Percentiles rank a stretch among this genome's conserved stretches.
Evolutionary conservation across 1,140 invertebrate genomes (phyloP).

Genomic region (Microplitis demolitor): DNA sequence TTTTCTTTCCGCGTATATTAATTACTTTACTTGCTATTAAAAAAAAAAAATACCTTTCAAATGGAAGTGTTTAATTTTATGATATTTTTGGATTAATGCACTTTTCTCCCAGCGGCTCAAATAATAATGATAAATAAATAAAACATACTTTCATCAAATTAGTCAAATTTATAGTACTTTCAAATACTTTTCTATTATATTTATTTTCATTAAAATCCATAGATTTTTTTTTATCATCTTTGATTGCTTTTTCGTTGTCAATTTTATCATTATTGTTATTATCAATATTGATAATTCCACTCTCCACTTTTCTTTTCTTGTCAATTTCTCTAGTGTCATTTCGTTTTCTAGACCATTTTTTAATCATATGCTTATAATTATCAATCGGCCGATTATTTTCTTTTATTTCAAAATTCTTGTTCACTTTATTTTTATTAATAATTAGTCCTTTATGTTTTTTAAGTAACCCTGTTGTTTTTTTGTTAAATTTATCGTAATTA

Average conservation of each 20-base stretch:
- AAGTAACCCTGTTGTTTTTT: conserved; percentile 13
- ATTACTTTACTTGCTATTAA: too few species aligned
- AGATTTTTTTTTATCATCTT: conserved; percentile 26
- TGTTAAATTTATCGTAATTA: conserved; percentile 13
- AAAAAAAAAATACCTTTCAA: too few species aligned
- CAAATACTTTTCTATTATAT: not conserved
- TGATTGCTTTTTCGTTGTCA: conserved; percentile 11
- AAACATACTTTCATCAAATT: conserved; percentile 4
- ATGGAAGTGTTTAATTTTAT: too few species aligned
- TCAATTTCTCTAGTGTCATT: not conserved
- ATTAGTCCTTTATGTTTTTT: not conserved
- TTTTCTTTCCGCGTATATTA: too few species aligned
- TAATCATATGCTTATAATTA: not conserved
- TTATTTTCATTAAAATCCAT: conserved; percentile 2
- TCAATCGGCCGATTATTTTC: not conserved
- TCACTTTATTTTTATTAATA: not conserved
- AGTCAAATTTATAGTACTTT: not conserved
- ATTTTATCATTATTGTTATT: not conserved
- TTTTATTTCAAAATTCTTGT: not conserved
- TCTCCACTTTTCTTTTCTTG: not conserved
- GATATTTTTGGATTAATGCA: too few species aligned
- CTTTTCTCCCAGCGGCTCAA: too few species aligned
- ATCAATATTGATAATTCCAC: not conserved
- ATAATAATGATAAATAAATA: too few species aligned
- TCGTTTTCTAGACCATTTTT: not conserved